These are phyloP conservation scores for Pristis pectinata DNA, from an alignment of 2,797 vertebrate genomes.

Conservation along the genomic window DNA sequence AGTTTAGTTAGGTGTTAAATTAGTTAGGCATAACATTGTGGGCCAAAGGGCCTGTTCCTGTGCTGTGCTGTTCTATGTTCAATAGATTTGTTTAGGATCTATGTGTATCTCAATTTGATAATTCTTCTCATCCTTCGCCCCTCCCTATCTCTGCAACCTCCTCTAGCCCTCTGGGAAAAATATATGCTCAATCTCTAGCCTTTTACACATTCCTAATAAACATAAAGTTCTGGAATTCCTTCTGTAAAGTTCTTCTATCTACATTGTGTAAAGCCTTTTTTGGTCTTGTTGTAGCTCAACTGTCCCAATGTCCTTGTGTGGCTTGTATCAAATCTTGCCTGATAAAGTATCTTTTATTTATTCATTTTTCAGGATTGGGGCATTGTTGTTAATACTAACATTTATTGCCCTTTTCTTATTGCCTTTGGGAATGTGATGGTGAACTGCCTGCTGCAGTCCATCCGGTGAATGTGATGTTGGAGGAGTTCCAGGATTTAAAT, in stretches of 20 bases:
- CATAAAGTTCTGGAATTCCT: not conserved
- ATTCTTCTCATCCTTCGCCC: not conserved
- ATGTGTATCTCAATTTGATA: not conserved
- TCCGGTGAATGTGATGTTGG: no score
- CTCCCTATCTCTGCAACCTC: not conserved
- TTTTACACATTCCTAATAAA: not conserved
- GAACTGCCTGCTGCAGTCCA: no score
- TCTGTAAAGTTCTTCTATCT: not conserved
- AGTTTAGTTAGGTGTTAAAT: no score
- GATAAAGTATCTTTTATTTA: not conserved
- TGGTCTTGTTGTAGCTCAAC: not conserved
- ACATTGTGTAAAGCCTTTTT: no score
- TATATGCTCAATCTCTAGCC: not conserved
- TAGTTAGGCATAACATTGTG: no score
- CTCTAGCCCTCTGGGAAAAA: not conserved
- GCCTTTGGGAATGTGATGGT: no score
- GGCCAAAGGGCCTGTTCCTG: no score
- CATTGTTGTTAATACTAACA: no score
- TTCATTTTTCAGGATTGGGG: no score
- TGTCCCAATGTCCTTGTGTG: not conserved
- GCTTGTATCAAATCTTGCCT: not conserved
- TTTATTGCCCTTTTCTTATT: no score
- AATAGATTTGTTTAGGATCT: not conserved
- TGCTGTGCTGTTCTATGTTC: no score
- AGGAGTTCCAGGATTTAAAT: no score